Percentiles rank a stretch among this genome's conserved stretches.
These are phyloP conservation scores for Melopsittacus undulatus DNA, from an alignment of 2,797 vertebrate species.

Conservation along the genomic window DNA sequence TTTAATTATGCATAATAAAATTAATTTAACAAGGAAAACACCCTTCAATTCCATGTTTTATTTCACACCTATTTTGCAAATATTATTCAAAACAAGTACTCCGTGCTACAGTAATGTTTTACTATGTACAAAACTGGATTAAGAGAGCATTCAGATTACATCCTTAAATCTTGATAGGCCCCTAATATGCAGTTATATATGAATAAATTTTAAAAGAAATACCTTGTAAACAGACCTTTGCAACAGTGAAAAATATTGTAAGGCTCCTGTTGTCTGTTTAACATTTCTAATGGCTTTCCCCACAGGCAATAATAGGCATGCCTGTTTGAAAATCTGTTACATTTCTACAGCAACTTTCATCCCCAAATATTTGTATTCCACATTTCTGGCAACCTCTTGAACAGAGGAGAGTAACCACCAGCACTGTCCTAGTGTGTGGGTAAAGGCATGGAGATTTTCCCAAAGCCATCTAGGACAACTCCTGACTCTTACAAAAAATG, in stretches of 20 bases:
- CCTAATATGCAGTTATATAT: neutral
- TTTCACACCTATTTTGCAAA: neutral
- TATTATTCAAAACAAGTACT: neutral
- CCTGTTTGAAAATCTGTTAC: neutral
- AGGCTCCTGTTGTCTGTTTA: neutral
- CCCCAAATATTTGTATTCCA: neutral
- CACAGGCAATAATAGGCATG: neutral
- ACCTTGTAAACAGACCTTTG: neutral
- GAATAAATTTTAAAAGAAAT: neutral
- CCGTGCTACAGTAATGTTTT: neutral
- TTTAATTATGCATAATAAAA: constrained; percentile 1
- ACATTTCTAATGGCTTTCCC: neutral
- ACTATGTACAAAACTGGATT: neutral
- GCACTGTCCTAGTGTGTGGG: neutral
- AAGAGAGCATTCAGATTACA: neutral
- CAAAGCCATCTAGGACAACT: neutral
- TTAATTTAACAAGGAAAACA: neutral
- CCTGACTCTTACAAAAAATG: neutral
- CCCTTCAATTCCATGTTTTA: neutral
- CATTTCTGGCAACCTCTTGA: neutral
- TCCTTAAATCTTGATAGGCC: neutral
- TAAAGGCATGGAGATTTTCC: neutral
- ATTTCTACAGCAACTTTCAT: constrained; percentile 10
- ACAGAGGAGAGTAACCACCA: neutral
- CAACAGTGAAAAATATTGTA: neutral